These are phyloP conservation scores for Goniozus legneri DNA, from an alignment of 1,140 invertebrate species.

Conservation along the genomic window DNA sequence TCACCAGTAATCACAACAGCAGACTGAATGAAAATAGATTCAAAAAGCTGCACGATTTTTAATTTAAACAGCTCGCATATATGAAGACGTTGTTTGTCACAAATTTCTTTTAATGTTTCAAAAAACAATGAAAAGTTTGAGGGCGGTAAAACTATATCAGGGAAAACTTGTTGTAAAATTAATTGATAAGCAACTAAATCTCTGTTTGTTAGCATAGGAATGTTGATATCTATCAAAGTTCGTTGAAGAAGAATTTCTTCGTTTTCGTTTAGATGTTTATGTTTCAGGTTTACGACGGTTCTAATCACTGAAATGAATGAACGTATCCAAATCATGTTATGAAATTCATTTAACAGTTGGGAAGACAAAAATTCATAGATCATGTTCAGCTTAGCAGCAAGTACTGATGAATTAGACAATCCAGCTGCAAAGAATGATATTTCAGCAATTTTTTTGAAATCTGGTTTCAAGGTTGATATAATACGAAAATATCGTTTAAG, in stretches of 20 bases:
- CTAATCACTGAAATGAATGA: constrained; percentile 57
- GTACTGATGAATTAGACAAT: constrained; percentile 58
- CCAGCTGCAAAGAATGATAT: constrained; percentile 65
- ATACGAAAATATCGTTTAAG: constrained; percentile 65
- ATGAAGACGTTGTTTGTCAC: constrained; percentile 53
- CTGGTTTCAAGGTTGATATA: constrained; percentile 67
- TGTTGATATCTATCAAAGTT: constrained; percentile 65
- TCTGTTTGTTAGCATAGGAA: constrained; percentile 61
- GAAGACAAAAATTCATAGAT: constrained; percentile 63
- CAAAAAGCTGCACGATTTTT: constrained; percentile 65
- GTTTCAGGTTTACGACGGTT: constrained; percentile 60
- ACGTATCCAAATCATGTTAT: constrained; percentile 62
- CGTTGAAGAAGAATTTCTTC: constrained; percentile 58
- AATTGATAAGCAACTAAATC: constrained; percentile 64
- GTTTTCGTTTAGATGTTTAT: constrained; percentile 60
- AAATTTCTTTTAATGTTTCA: constrained; percentile 37
- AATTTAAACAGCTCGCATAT: constrained; percentile 56
- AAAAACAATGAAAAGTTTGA: constrained; percentile 54
- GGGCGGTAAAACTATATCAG: constrained; percentile 53
- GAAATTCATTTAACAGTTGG: constrained; percentile 59
- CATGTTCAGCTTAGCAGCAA: constrained; percentile 62
- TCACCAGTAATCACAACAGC: constrained; percentile 55
- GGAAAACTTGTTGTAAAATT: constrained; percentile 66
- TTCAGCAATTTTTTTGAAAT: constrained; percentile 65
- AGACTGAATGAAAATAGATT: constrained; percentile 65